Base-by-base conservation (phyloP, 1,140 invertebrate species). In the Hypothenemus hampei region DNA sequence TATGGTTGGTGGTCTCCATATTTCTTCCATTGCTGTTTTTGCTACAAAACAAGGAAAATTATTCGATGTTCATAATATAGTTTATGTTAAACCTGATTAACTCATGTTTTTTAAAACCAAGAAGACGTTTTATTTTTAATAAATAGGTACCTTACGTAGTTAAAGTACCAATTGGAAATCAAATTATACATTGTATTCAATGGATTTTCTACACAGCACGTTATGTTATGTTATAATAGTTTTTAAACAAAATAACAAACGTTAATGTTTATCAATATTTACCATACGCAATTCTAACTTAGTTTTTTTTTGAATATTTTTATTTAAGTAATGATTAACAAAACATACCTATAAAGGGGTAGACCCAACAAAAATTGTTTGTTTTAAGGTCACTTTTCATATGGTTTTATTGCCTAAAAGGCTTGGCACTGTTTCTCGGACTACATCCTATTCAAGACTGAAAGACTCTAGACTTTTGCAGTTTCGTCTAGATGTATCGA, bases 11-110 rank as follows among this genome's bases (percentile, higher is more conserved):
- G 55, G 58, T 62, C 20, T 33, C 65, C 65, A 67, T 68, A 50
- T 58, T 63, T 59, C 62, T 53, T 62, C 66, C 68, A 69, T 69
- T 65, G 60, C 59, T 68, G 59, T 65, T 58, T 61, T 60, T 49
- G 41, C 61, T 65, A 40, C 15, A 59, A 55, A 41, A 33, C 10
- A 52, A 57, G 3, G 16, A 18, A n/a, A 5, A 1, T 22, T 18
- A 19, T 46, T 26, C 10, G 7, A 37, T 22, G 0, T 23, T 7
- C 8, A 37, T 7, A 37, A 7, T 37, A 1, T 11, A 13, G 1
- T 16, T 37, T 13, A 11, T 15, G 8, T 16, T 37, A 5, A 8
- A 37, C 6, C 5, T 37, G 15, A 37, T 6, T 11, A 8, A 16
- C 7, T 37, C 5, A 13, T 8, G 35, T 37, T 15, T 37, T 5